Base-by-base conservation (phyloP, 2,888 invertebrate genomes). In the Trissolcus brochymenae region DNA sequence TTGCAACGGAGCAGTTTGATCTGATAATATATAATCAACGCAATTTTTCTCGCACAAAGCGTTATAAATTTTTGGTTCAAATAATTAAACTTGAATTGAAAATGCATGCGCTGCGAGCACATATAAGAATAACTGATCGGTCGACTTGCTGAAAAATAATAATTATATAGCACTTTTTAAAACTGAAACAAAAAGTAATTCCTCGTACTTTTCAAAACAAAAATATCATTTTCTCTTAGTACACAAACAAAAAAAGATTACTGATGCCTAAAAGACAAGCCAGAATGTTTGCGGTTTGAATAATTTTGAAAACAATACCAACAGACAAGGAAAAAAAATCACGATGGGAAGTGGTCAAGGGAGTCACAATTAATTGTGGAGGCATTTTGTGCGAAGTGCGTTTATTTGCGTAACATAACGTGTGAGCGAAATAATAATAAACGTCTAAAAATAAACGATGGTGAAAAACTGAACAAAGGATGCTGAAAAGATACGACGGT, bases 351-450 rank as follows among this genome's bases (percentile, higher is more conserved):
- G 1, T 46, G 46, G 46, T 14, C 17, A 51, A 56, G 35, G 35
- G 56, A 56, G 41, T 62, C 25, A n/a, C 16, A 67, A 74, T 67
- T 74, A 74, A 74, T 74, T 62, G 56, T 46, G 49, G 43, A 53
- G 62, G 61, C 14, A 50, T 61, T 61, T 73, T 73, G n/a, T 56
- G 51, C 25, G 43, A 35, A 64, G 54, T 64, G 64, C 59, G 25
- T 68, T 64, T 68, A 75, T 75, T 75, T 64, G 55, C 54, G 59
- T 68, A 56, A 70, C 56, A 64, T 35, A 70, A 61, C n/a, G 19
- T 64, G 46, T 50, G 43, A 60, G 56, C 19, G 29, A 73, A 64
- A 50, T 55, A 51, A 65, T 65, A 61, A 61, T 66, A 29, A 76
- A 65, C 19, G 43, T 17, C 16, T 55, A 53, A 65, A 75, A 79